Conservation (phyloP, 2,113 vertebrate species). For the Ameiurus melas region DNA sequence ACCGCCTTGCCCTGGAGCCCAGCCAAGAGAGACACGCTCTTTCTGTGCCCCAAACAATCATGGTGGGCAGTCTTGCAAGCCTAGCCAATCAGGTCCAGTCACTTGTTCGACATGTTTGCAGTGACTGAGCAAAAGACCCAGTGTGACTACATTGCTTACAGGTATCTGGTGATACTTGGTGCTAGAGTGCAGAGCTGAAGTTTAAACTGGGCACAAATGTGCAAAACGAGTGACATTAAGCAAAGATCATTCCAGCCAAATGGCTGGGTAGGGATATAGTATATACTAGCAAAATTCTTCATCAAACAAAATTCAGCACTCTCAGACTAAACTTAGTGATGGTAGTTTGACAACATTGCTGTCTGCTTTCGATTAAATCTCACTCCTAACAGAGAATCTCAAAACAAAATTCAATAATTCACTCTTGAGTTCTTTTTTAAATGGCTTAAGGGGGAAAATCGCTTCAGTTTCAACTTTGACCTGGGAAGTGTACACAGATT, state of each 20-base stretch:
- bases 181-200: background rate
- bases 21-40: constrained; percentile 64
- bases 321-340: constrained; percentile 10
- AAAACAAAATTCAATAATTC: constrained; percentile 64
- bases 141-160: constrained; percentile 32
- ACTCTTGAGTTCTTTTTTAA: constrained; percentile 54
- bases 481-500: constrained; percentile 70
- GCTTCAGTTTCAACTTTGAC: constrained; percentile 61
- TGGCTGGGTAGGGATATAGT: background rate
- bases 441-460: constrained; percentile 37
- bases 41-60: constrained; percentile 60
- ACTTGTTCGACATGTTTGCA: constrained; percentile 71
- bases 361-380: constrained; percentile 69
- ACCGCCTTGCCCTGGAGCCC: constrained; percentile 76
- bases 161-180: background rate
- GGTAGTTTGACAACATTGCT: constrained; percentile 10
- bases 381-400: constrained; percentile 62
- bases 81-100: constrained; percentile 68
- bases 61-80: constrained; percentile 49
- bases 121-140: constrained; percentile 50
- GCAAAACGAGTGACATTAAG: background rate
- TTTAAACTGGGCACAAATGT: background rate
- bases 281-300: background rate
- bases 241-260: background rate
- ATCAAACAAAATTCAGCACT: constrained; percentile 6